These are phyloP conservation scores for Agrotis segetum DNA, from an alignment of 2,888 invertebrate genomes.

Conservation along the genomic window DNA sequence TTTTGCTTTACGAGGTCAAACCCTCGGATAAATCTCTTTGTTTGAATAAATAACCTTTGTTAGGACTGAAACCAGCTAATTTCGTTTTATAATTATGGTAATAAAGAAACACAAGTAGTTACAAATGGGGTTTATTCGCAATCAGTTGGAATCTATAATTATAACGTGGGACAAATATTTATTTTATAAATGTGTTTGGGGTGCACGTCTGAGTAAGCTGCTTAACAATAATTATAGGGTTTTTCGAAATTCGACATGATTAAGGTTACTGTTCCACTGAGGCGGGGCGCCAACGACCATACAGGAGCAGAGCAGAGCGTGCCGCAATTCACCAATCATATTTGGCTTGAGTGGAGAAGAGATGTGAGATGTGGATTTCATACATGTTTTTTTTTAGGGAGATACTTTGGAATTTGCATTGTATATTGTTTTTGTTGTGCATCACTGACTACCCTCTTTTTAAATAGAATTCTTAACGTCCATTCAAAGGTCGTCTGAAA, in stretches of 20 bases:
- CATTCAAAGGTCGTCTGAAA: too few relatives aligned
- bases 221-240: background rate
- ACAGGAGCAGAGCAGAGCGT: too few relatives aligned
- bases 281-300: too few relatives aligned
- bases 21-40: slow-evolving; percentile 53
- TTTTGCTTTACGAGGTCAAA: slow-evolving; percentile 42
- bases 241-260: background rate
- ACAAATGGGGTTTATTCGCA: slow-evolving; percentile 44
- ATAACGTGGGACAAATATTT: slow-evolving; percentile 32
- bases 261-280: too few relatives aligned
- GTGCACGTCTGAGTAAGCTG: slow-evolving; percentile 4
- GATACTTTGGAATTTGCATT: too few relatives aligned
- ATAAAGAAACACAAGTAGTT: slow-evolving; percentile 50
- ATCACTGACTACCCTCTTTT: too few relatives aligned
- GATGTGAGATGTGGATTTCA: too few relatives aligned
- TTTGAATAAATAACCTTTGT: slow-evolving; percentile 52
- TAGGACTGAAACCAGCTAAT: slow-evolving; percentile 27
- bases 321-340: too few relatives aligned
- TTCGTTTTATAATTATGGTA: slow-evolving; percentile 53
- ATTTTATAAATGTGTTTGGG: slow-evolving; percentile 23
- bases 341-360: too few relatives aligned
- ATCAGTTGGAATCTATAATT: slow-evolving; percentile 25
- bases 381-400: background rate
- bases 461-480: too few relatives aligned
- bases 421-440: too few relatives aligned